These are phyloP conservation scores for Elaeidobius kamerunicus DNA, from an alignment of 2,888 invertebrate genomes.

Conservation along the genomic window DNA sequence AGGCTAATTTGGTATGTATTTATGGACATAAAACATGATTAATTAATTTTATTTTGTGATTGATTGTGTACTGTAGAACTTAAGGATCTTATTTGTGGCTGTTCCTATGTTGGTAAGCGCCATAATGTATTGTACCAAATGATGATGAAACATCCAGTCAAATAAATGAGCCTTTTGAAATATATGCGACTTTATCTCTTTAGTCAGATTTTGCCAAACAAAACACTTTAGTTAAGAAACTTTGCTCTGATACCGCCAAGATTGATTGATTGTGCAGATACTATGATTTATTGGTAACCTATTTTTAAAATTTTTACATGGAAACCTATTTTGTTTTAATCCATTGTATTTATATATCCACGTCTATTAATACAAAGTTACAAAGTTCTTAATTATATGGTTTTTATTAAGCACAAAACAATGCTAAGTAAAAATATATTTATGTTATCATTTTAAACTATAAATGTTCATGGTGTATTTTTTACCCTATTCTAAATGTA, in stretches of 20 bases:
- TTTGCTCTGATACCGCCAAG: conserved; percentile 20
- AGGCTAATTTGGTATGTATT: too few relatives aligned
- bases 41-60: neutral
- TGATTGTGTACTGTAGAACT: neutral
- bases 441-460: too few relatives aligned
- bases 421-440: too few relatives aligned
- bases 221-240: conserved; percentile 28
- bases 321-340: conserved; percentile 10
- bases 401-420: too few relatives aligned
- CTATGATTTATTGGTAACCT: conserved; percentile 23
- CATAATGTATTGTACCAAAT: neutral
- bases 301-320: too few relatives aligned
- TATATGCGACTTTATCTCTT: conserved; percentile 24
- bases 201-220: conserved; percentile 25
- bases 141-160: conserved; percentile 3
- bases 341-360: too few relatives aligned
- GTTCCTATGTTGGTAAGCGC: neutral
- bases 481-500: too few relatives aligned
- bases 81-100: neutral
- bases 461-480: too few relatives aligned
- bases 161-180: conserved; percentile 14
- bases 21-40: too few relatives aligned
- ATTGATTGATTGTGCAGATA: conserved; percentile 23
- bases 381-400: too few relatives aligned
- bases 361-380: too few relatives aligned